Conservation (phyloP, 2,888 invertebrate species). For the Xylophagus ater region DNA sequence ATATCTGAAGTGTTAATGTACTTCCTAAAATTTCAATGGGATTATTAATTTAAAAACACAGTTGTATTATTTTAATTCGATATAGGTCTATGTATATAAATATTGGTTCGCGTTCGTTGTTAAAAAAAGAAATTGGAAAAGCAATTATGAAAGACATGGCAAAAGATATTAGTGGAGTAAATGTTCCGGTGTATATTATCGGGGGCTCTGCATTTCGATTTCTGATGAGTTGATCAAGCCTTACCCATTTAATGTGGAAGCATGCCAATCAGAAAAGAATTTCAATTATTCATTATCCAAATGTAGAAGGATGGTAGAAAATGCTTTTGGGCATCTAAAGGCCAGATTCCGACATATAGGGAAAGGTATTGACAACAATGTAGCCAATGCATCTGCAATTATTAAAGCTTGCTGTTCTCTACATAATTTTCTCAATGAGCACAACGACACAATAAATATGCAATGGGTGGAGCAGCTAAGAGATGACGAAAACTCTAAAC, state of each 20-base stretch:
- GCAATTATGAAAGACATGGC: too few relatives aligned
- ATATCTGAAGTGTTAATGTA: too few relatives aligned
- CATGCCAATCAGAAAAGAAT: too few relatives aligned
- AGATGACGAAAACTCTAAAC: constrained; percentile 1
- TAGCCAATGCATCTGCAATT: neutral
- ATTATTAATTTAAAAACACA: too few relatives aligned
- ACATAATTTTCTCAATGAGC: neutral
- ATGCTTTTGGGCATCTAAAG: constrained; percentile 1
- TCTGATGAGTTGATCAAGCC: constrained; percentile 12
- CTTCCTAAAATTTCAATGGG: too few relatives aligned
- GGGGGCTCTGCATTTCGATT: constrained; percentile 15
- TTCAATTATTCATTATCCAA: constrained; percentile 4
- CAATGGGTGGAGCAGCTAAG: neutral
- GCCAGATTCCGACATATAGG: neutral
- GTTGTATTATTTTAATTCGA: too few relatives aligned
- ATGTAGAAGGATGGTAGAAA: constrained; percentile 3
- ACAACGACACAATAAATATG: too few relatives aligned
- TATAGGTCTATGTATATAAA: too few relatives aligned
- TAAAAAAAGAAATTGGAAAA: too few relatives aligned
- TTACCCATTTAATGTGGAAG: constrained; percentile 13
- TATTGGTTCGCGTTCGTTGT: too few relatives aligned
- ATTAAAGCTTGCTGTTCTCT: neutral
- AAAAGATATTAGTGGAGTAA: neutral
- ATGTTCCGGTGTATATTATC: constrained; percentile 9
- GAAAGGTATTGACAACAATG: neutral